Base-by-base conservation (phyloP, 2,888 invertebrate species). In the Platycheirus rosarum region DNA sequence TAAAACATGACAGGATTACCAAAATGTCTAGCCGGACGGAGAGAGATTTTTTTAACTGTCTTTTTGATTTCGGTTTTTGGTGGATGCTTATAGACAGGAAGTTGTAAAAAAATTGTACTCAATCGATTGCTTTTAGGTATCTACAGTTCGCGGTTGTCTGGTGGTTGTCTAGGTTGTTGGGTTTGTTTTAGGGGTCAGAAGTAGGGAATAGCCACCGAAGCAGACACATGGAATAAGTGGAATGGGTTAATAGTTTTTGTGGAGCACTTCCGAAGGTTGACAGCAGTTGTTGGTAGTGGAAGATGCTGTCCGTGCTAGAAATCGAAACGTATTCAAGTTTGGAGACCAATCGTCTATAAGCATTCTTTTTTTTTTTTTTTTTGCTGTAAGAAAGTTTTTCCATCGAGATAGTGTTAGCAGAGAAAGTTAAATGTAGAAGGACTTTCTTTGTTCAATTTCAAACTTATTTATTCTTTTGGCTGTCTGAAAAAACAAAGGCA, bases 1-100 rank as follows among this genome's bases (percentile, higher is more conserved):
- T 11, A 63, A 74, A 79, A 79, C 74, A 63, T 68, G 74, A 60
- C 79, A 69, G 79, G 69, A 80, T 75, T 75, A 75, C 75, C 49
- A 60, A 68, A 79, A 65, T 51, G 75, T 80, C 79, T 75, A 75
- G 79, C 69, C 79, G 29, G 11, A 14, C 8, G 40, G 8, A 55
- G 8, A 16, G 9, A 18, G n/a, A 20, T 48, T 48, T 74, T 74
- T 57, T 65, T 63, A 40, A 14, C 26, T 57, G 55, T 57, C 55
- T 26, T 57, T 37, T 57, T 23, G 40, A 57, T 8, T 48, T 48
- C 11, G 20, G 42, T 42, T 37, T 13, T 51, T 32, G 44, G 32
- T 44, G 16, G 46, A 23, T 20, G 23, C 40, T 57, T 26, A 48
- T 46, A 63, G 70, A 57, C 70, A 70, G 76, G 76, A 77, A 77